Conservation (phyloP, 1,140 invertebrate species). For the Drosophila willistoni region DNA sequence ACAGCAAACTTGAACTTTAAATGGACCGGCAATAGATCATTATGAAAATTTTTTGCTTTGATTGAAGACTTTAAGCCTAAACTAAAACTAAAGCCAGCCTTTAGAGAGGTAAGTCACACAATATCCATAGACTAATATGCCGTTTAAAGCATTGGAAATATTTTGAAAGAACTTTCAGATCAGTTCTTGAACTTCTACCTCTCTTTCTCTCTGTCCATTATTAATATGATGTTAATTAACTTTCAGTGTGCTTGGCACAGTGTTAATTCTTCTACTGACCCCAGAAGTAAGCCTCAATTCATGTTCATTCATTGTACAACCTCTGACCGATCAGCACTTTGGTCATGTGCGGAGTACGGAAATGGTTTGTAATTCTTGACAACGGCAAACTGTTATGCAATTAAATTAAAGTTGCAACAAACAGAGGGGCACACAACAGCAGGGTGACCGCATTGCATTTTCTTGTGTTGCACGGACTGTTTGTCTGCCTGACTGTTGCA, state of each 20-base stretch:
- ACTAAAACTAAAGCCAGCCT: too few species aligned
- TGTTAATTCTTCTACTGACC: constrained; percentile 1
- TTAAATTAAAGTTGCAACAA: constrained; percentile 67
- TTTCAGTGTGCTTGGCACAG: not conserved
- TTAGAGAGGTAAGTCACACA: too few species aligned
- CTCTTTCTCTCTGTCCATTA: not conserved
- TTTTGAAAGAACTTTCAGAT: not conserved
- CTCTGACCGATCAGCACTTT: constrained; percentile 29
- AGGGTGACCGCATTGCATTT: constrained; percentile 54
- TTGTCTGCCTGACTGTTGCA: constrained; percentile 9
- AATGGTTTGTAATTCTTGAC: constrained; percentile 73
- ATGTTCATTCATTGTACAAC: not conserved
- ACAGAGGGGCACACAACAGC: constrained; percentile 27
- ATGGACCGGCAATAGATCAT: constrained; percentile 1
- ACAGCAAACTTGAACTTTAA: constrained; percentile 24
- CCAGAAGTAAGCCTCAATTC: not conserved
- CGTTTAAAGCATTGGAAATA: too few species aligned
- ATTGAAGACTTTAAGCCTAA: too few species aligned
- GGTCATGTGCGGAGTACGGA: constrained; percentile 47
- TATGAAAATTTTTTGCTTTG: not conserved
- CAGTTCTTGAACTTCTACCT: not conserved
- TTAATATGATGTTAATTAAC: constrained; percentile 2
- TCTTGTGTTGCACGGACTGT: constrained; percentile 16
- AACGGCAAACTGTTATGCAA: constrained; percentile 77
- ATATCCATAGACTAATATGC: too few species aligned